Percentiles rank a stretch among this genome's conserved stretches.
Evolutionary conservation across 1,140 invertebrate genomes (phyloP).

Genomic region (Drosophila tani): DNA sequence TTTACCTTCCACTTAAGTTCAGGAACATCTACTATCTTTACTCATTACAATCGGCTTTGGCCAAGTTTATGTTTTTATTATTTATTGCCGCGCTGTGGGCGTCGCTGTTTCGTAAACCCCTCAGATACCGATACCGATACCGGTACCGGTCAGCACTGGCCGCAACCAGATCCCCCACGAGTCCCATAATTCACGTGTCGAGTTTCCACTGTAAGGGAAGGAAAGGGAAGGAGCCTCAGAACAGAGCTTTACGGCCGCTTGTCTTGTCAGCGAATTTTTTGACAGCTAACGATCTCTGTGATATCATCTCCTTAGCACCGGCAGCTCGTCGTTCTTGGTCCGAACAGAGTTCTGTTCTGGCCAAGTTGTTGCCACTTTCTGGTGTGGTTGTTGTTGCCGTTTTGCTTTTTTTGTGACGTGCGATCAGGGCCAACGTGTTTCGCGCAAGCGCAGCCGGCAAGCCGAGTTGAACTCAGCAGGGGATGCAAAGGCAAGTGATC

Average conservation of each 20-base stretch:
- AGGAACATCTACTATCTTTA: no score
- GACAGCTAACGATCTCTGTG: conserved; percentile 13
- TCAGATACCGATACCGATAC: no score
- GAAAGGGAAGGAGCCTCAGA: neutral
- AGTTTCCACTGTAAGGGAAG: conserved; percentile 13
- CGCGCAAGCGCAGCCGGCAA: conserved; percentile 40
- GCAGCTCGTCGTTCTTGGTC: conserved; percentile 3
- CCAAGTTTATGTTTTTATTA: no score
- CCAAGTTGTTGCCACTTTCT: conserved; percentile 4
- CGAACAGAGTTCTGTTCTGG: conserved; percentile 6
- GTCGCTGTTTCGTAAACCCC: no score
- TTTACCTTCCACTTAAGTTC: no score
- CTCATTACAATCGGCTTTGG: no score
- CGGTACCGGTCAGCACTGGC: conserved; percentile 7
- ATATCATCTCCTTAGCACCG: conserved; percentile 24
- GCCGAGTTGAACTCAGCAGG: conserved; percentile 17
- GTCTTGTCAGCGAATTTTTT: conserved; percentile 4
- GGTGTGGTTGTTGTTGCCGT: conserved; percentile 1
- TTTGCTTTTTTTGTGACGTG: conserved; percentile 8
- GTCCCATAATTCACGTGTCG: neutral
- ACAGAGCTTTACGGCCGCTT: neutral
- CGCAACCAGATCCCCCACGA: conserved; percentile 19
- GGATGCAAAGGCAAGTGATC: conserved; percentile 39
- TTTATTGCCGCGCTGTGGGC: no score
- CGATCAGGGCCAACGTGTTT: conserved; percentile 71